A percentile compares a stretch with the other conserved stretches of the same genome.
Conservation (phyloP, 2,888 invertebrate genomes). For the Salpingus planirostris region DNA sequence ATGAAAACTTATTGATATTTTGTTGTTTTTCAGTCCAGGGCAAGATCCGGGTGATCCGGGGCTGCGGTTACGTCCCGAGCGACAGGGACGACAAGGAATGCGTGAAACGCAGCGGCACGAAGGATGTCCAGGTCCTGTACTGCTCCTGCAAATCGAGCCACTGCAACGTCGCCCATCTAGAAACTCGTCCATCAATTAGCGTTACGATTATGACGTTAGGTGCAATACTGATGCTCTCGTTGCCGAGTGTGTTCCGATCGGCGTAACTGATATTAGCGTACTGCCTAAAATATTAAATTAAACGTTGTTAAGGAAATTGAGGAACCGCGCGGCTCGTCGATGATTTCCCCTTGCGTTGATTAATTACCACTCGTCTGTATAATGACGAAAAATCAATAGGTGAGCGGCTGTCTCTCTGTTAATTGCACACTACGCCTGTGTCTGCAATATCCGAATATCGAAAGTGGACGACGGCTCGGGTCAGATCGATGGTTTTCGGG, state of each 20-base stretch:
- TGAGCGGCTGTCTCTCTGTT: too few species aligned
- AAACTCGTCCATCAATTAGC: slow-evolving; percentile 8
- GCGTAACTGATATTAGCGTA: slow-evolving; percentile 10
- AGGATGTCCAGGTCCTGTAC: slow-evolving; percentile 64
- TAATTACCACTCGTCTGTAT: too few species aligned
- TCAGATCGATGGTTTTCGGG: too few species aligned
- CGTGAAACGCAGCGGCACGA: slow-evolving; percentile 61
- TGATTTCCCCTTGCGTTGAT: too few species aligned
- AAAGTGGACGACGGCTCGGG: too few species aligned
- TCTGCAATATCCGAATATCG: too few species aligned
- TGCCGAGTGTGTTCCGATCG: slow-evolving; percentile 6
- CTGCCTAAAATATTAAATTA: too few species aligned
- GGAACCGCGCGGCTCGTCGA: too few species aligned
- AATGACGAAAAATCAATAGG: too few species aligned
- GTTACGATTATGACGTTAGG: slow-evolving; percentile 8
- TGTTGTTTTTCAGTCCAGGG: slow-evolving; percentile 57
- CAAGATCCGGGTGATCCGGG: slow-evolving; percentile 64
- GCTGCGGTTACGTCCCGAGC: slow-evolving; percentile 70
- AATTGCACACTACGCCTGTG: too few species aligned
- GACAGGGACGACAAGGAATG: slow-evolving; percentile 53
- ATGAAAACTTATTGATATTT: background rate
- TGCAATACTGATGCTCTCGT: slow-evolving; percentile 9
- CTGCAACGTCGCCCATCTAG: slow-evolving; percentile 55
- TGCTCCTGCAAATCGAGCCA: slow-evolving; percentile 71
- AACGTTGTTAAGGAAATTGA: too few species aligned